These are phyloP conservation scores for Aporrectodea caliginosa DNA, from an alignment of 1,140 invertebrate species.

Conservation along the genomic window DNA sequence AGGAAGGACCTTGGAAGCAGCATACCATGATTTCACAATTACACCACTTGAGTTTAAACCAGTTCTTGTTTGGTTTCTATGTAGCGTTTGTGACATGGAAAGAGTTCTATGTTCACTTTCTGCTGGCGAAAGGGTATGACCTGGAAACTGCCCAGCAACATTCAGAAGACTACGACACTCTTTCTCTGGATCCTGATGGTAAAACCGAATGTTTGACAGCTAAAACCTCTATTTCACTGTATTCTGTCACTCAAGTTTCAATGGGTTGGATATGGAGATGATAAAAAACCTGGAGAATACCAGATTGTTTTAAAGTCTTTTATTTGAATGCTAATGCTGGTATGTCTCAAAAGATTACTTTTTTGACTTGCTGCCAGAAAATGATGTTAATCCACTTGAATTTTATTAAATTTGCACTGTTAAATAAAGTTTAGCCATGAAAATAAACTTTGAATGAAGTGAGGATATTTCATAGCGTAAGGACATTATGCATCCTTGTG, in stretches of 20 bases:
- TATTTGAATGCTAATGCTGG: neutral
- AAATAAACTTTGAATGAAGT: no score
- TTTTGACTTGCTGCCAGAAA: neutral
- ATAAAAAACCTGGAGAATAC: neutral
- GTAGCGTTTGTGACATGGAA: constrained; percentile 72
- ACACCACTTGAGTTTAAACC: neutral
- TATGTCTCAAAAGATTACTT: neutral
- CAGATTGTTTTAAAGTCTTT: neutral
- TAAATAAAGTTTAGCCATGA: no score
- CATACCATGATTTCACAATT: neutral
- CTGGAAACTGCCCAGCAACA: constrained; percentile 65
- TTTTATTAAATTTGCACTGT: no score
- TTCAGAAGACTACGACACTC: constrained; percentile 62
- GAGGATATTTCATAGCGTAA: no score
- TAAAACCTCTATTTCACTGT: constrained; percentile 16
- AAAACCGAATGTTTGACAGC: constrained; percentile 31
- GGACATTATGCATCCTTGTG: no score
- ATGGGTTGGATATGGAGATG: neutral
- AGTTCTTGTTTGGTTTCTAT: constrained; percentile 36
- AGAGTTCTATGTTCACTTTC: constrained; percentile 72
- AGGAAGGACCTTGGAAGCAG: neutral
- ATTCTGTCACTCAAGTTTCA: neutral
- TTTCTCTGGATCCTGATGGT: constrained; percentile 48
- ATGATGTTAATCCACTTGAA: no score
- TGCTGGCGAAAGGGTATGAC: constrained; percentile 66